Evolutionary conservation across 2,888 invertebrate species (phyloP).

Genomic region (Tenodera sinensis): DNA sequence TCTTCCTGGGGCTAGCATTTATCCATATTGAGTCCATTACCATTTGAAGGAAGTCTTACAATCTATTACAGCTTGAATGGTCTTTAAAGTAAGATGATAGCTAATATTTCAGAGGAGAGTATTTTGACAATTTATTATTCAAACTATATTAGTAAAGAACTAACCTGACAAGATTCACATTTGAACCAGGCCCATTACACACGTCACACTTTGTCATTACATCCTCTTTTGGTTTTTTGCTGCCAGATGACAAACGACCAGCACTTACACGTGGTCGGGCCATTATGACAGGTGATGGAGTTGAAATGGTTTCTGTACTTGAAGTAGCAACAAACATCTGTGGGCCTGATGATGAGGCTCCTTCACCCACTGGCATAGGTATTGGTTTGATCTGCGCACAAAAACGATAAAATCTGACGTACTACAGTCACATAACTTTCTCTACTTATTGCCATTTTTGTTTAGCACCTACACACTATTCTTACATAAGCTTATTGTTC

Average conservation of each 20-base stretch:
- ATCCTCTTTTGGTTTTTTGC: slow-evolving; percentile 43
- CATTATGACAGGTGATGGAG: slow-evolving; percentile 41
- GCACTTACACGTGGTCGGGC: slow-evolving; percentile 34
- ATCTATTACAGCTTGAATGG: too few relatives aligned
- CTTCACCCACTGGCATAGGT: slow-evolving; percentile 71
- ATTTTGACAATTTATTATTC: too few relatives aligned
- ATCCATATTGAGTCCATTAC: too few relatives aligned
- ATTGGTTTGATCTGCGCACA: slow-evolving; percentile 67
- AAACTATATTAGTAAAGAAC: slow-evolving; percentile 32
- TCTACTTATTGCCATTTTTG: too few relatives aligned
- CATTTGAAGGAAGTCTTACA: too few relatives aligned
- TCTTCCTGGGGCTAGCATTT: too few relatives aligned
- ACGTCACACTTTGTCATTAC: slow-evolving; percentile 61
- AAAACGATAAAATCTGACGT: neutral
- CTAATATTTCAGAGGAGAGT: too few relatives aligned
- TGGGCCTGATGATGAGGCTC: slow-evolving; percentile 59
- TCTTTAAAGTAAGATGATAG: too few relatives aligned
- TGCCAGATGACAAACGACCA: slow-evolving; percentile 26
- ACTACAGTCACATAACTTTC: neutral
- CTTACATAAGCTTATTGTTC: too few relatives aligned
- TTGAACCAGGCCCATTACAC: slow-evolving; percentile 59
- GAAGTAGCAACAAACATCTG: slow-evolving; percentile 77
- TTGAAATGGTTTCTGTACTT: slow-evolving; percentile 39
- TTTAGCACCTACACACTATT: too few relatives aligned
- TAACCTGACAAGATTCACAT: slow-evolving; percentile 66